Evolutionary conservation across 2,888 invertebrate genomes (phyloP).

Genomic region (Parapristionchus giblindavisi): DNA sequence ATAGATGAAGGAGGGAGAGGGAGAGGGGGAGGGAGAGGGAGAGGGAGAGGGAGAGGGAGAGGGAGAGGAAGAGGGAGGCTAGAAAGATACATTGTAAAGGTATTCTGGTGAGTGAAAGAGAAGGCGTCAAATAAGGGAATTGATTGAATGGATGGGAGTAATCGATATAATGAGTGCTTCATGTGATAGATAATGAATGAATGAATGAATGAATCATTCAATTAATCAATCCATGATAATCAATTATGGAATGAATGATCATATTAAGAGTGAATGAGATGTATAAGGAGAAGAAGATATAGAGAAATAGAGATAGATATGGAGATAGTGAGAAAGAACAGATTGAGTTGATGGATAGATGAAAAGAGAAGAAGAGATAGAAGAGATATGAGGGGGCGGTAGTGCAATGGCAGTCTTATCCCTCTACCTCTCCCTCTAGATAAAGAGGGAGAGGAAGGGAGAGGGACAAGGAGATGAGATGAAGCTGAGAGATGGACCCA

Average conservation of each 20-base stretch:
- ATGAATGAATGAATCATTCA: no score
- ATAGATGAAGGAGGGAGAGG: not conserved
- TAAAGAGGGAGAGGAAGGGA: not conserved
- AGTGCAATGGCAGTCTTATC: not conserved
- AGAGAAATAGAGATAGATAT: no score
- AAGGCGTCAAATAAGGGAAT: not conserved
- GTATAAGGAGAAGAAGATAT: no score
- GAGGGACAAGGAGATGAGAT: not conserved
- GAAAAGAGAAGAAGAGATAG: constrained; percentile 13
- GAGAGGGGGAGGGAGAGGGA: constrained; percentile 37
- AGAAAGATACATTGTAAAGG: constrained; percentile 24
- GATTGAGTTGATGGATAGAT: not conserved
- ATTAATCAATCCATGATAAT: no score
- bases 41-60: constrained; percentile 22
- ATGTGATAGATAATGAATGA: no score
- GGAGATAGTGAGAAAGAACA: no score
- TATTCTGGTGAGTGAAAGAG: not conserved
- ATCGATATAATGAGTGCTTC: no score
- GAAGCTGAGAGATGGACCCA: not conserved
- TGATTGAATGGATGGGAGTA: no score
- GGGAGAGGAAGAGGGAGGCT: constrained; percentile 1
- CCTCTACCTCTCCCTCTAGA: not conserved
- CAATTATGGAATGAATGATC: no score
- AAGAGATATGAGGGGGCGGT: not conserved
- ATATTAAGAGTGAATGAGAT: no score